Evolutionary conservation across 2,797 vertebrate species (phyloP).

Genomic region (Amniataba percoides): DNA sequence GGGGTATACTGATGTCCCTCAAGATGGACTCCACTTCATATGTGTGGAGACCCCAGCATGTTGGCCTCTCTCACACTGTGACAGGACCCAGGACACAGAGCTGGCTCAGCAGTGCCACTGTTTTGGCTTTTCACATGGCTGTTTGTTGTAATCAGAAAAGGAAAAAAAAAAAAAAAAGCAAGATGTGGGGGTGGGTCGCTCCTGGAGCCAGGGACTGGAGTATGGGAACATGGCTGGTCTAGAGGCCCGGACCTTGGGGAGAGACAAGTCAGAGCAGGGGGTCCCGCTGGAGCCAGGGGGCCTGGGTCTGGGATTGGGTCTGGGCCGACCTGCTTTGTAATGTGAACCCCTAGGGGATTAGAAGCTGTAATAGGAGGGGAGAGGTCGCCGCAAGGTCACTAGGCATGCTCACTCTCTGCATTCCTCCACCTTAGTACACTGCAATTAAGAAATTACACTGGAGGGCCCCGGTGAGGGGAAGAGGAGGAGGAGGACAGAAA

Average conservation of each 20-base stretch:
- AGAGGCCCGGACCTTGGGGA: conserved; percentile 75
- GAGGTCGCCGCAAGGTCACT: conserved; percentile 86
- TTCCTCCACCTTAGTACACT: conserved; percentile 85
- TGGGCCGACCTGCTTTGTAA: conserved; percentile 85
- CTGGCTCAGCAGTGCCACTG: conserved; percentile 68
- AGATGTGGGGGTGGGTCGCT: conserved; percentile 43
- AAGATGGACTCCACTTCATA: conserved; percentile 63
- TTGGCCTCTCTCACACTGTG: conserved; percentile 72
- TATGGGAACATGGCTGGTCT: conserved; percentile 73
- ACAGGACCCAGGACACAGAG: conserved; percentile 67
- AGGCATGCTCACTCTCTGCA: conserved; percentile 85
- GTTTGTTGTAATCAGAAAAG: conserved; percentile 76
- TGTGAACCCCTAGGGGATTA: conserved; percentile 88
- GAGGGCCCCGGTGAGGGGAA: conserved; percentile 76
- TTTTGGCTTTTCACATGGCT: conserved; percentile 67
- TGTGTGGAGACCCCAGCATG: conserved; percentile 71
- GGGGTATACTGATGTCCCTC: conserved; percentile 64
- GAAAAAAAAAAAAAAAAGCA: conserved; percentile 39
- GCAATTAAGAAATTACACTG: conserved; percentile 89
- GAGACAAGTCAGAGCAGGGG: conserved; percentile 70
- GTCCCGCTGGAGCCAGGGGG: conserved; percentile 75
- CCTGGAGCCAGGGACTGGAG: conserved; percentile 71
- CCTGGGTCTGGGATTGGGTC: conserved; percentile 75
- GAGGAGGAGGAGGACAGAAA: conserved; percentile 55
- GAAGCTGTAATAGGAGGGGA: conserved; percentile 82